Conservation (phyloP, 1,140 invertebrate species). For the Caenorhabditis remanei region DNA sequence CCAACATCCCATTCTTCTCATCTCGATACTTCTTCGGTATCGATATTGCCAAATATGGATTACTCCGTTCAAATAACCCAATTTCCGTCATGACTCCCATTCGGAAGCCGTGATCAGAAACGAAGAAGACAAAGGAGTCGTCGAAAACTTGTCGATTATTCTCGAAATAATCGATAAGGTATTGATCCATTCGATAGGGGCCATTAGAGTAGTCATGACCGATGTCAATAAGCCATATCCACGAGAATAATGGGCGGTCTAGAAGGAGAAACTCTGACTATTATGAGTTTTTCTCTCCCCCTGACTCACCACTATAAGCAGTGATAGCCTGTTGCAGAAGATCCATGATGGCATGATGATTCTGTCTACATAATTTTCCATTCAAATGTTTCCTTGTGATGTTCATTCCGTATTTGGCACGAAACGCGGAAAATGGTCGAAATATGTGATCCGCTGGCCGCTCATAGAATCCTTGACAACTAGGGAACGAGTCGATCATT, state of each 20-base stretch:
- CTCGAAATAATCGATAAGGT: background rate
- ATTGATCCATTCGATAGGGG: background rate
- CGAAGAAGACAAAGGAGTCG: background rate
- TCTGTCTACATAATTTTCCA: background rate
- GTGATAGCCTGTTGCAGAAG: background rate
- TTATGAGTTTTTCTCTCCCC: background rate
- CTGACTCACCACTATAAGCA: background rate
- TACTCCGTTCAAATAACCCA: background rate
- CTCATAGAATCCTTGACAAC: background rate
- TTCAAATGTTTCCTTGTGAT: background rate
- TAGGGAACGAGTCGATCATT: background rate
- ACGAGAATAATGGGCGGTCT: constrained; percentile 10
- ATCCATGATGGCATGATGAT: background rate
- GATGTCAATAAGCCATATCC: background rate
- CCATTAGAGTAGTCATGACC: background rate
- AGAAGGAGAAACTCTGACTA: background rate
- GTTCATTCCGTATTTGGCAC: too few species aligned
- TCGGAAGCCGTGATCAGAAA: background rate
- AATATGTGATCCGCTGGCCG: background rate
- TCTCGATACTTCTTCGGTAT: background rate
- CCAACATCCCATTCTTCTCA: background rate
- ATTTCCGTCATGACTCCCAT: background rate
- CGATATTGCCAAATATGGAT: background rate
- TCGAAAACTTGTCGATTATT: background rate
- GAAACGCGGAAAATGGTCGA: background rate